These are phyloP conservation scores for Nowickia ferox DNA, from an alignment of 2,888 invertebrate genomes.

Conservation along the genomic window DNA sequence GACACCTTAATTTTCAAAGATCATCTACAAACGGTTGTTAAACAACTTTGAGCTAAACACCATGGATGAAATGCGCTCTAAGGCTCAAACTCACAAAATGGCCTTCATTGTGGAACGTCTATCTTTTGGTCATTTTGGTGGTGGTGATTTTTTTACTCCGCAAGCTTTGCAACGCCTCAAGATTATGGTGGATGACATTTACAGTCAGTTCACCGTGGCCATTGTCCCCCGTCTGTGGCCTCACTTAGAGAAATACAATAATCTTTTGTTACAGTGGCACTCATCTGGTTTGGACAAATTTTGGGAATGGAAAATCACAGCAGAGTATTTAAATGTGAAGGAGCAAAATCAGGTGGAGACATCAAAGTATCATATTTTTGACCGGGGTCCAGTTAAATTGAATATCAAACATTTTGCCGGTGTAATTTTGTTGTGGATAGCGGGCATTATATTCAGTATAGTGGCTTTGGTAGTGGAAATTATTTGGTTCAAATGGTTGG, in stretches of 20 bases:
- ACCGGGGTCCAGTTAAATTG: slow-evolving; percentile 76
- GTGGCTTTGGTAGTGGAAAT: slow-evolving; percentile 6
- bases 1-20: neutral
- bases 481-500: neutral
- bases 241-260: slow-evolving; percentile 84
- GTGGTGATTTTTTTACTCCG: slow-evolving; percentile 83
- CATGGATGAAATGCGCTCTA: slow-evolving; percentile 75
- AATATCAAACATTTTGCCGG: slow-evolving; percentile 78
- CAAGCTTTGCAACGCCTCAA: slow-evolving; percentile 85
- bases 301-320: slow-evolving; percentile 85
- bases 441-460: slow-evolving; percentile 72
- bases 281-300: slow-evolving; percentile 86
- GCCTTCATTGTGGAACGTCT: slow-evolving; percentile 87
- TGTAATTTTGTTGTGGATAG: slow-evolving; percentile 77
- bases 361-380: slow-evolving; percentile 73
- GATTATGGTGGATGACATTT: slow-evolving; percentile 87
- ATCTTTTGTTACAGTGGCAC: slow-evolving; percentile 85
- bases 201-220: slow-evolving; percentile 86
- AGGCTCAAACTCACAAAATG: slow-evolving; percentile 84
- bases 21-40: neutral
- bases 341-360: slow-evolving; percentile 77
- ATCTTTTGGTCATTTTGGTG: slow-evolving; percentile 81
- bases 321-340: slow-evolving; percentile 75
- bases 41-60: slow-evolving; percentile 24
- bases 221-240: slow-evolving; percentile 87